These are phyloP conservation scores for Phragmatobia fuliginosa DNA, from an alignment of 2,888 invertebrate genomes.

Conservation along the genomic window DNA sequence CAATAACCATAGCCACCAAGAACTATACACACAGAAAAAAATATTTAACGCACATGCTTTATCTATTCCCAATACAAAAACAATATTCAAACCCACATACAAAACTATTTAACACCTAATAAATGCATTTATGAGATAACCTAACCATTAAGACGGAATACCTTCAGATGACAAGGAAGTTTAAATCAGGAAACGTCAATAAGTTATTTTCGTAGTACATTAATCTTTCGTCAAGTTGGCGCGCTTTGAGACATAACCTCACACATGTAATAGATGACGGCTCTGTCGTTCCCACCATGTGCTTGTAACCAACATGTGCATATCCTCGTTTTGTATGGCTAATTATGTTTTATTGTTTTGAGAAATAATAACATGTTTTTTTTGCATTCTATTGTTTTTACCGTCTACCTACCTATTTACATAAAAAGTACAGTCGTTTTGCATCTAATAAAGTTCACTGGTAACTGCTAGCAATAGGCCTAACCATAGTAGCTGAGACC, in stretches of 20 bases:
- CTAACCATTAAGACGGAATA: constrained; percentile 13
- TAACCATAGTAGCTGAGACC: too few species aligned
- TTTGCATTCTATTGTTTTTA: background rate
- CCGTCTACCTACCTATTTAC: too few species aligned
- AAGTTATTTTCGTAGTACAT: constrained; percentile 45
- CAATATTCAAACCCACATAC: background rate
- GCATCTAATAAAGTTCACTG: background rate
- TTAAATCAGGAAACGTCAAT: constrained; percentile 46
- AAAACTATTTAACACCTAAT: background rate
- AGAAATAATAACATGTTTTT: background rate
- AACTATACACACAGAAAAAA: background rate
- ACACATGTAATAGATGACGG: constrained; percentile 18
- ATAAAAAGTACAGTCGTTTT: too few species aligned
- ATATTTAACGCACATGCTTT: background rate
- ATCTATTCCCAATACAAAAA: background rate
- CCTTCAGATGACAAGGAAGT: constrained; percentile 37
- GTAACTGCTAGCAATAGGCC: background rate
- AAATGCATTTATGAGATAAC: background rate
- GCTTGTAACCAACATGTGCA: constrained; percentile 26
- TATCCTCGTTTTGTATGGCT: constrained; percentile 11
- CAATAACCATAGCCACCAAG: too few species aligned
- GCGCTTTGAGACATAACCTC: constrained; percentile 19
- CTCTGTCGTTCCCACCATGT: constrained; percentile 39
- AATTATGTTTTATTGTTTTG: constrained; percentile 17
- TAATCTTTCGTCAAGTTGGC: constrained; percentile 48